These are phyloP conservation scores for Muscidifurax raptorellus DNA, from an alignment of 1,140 invertebrate species.

Conservation along the genomic window DNA sequence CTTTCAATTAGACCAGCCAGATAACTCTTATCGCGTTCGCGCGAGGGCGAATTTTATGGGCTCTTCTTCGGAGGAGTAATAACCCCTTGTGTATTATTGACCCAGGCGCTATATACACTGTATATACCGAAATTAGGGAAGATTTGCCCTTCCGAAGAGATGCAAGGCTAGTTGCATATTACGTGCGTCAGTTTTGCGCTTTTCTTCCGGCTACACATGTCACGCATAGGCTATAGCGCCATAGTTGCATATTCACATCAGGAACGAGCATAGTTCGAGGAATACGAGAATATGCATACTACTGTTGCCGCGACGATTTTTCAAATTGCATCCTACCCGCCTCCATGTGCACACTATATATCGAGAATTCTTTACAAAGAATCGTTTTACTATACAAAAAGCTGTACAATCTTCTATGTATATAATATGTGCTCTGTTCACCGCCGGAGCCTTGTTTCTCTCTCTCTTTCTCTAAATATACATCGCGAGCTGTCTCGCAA, in stretches of 20 bases:
- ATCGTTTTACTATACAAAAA: not conserved
- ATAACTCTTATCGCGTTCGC: slow-evolving; percentile 74
- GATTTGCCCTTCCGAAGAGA: slow-evolving; percentile 55
- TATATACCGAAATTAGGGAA: slow-evolving; percentile 44
- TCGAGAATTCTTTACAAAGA: not conserved
- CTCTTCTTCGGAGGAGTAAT: slow-evolving; percentile 51
- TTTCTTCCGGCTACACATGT: not conserved
- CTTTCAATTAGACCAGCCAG: slow-evolving; percentile 72
- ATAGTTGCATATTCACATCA: slow-evolving; percentile 46
- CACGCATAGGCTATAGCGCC: not conserved
- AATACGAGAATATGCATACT: slow-evolving; percentile 57
- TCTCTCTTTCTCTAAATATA: slow-evolving; percentile 48
- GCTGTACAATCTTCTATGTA: not conserved
- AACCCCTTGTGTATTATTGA: slow-evolving; percentile 1
- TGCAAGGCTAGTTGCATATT: not conserved
- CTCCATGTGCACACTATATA: slow-evolving; percentile 33
- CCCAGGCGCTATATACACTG: not conserved
- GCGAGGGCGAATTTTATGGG: slow-evolving; percentile 62
- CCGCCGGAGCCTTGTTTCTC: slow-evolving; percentile 49
- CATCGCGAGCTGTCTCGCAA: slow-evolving; percentile 35
- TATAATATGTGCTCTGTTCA: too few species aligned
- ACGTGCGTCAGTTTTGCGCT: not conserved
- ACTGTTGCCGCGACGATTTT: slow-evolving; percentile 62
- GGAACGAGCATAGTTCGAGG: slow-evolving; percentile 19
- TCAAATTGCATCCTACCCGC: slow-evolving; percentile 70